Evolutionary conservation across 2,113 vertebrate species (phyloP), one percentile per base, ranked within the genome.

Genomic region (Varanus salvator): DNA sequence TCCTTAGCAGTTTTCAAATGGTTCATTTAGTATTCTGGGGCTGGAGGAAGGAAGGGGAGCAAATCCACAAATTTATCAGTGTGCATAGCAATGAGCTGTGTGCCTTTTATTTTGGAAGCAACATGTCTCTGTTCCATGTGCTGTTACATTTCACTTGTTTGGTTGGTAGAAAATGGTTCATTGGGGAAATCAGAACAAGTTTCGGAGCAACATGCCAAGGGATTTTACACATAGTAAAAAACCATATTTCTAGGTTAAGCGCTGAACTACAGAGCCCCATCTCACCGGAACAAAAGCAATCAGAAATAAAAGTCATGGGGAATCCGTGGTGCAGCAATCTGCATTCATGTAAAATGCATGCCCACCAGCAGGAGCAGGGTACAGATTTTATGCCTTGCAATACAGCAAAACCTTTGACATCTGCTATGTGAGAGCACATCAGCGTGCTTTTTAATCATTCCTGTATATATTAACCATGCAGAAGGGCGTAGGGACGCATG

Each of bases 161-260:
- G 34, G 89, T 93, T 90, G 93, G 89, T 90, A 94, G 93, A 93
- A 95, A 95, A 95, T 89, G 86, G 81, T 90, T 92, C 95, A 78
- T 92, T 81, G 64, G 93, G 95, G 95, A 96, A 96, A 96, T 96
- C 87, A 93, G 81, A 90, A 90, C 85, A 89, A 21, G 93, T 91
- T 68, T 17, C 83, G 48, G 48, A 87, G 60, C 60, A 93, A 87
- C 91, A 85, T 89, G 72, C 93, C 93, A 95, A 88, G 93, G 93
- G 91, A 93, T 92, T 95, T 96, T 89, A 92, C 90, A 80, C 17
- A 77, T 44, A 60, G 72, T 84, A 89, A 75, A 94, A 91, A 86
- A 88, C 91, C 90, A 92, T 94, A 91, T 84, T 44, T 93, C 87
- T 93, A 74, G 91, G 82, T 52, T 81, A 93, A 85, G 14, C 4